These are phyloP conservation scores for Myotis myotis DNA, from an alignment of 2,797 vertebrate species.

Conservation along the genomic window DNA sequence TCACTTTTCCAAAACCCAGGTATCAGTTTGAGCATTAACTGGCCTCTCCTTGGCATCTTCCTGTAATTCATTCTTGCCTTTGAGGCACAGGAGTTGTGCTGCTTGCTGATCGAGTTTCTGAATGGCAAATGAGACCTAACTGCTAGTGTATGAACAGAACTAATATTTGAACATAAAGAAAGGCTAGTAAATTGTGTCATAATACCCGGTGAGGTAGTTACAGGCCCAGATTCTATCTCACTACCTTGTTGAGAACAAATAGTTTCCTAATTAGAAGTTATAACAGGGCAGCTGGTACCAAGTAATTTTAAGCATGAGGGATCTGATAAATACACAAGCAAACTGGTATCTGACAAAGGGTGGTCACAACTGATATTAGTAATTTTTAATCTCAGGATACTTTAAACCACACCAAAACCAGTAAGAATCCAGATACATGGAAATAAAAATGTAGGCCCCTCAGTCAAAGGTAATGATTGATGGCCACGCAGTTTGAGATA, in stretches of 20 bases:
- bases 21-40: background rate
- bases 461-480: background rate
- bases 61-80: background rate
- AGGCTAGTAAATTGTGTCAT: background rate
- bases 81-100: background rate
- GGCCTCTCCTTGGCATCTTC: background rate
- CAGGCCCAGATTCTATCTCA: background rate
- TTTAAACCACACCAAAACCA: background rate
- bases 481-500: background rate
- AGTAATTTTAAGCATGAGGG: background rate
- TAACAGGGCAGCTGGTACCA: background rate
- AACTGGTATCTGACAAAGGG: background rate
- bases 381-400: background rate
- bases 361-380: background rate
- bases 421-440: background rate
- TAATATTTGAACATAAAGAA: background rate
- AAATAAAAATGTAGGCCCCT: background rate
- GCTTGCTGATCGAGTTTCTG: background rate
- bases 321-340: background rate
- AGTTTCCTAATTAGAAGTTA: background rate
- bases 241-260: background rate
- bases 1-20: background rate
- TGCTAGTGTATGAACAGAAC: background rate
- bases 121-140: background rate
- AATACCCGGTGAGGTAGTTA: background rate